phyloP scores from a whole-genome alignment of 1,140 invertebrate species.

The Drosophila willistoni region DNA sequence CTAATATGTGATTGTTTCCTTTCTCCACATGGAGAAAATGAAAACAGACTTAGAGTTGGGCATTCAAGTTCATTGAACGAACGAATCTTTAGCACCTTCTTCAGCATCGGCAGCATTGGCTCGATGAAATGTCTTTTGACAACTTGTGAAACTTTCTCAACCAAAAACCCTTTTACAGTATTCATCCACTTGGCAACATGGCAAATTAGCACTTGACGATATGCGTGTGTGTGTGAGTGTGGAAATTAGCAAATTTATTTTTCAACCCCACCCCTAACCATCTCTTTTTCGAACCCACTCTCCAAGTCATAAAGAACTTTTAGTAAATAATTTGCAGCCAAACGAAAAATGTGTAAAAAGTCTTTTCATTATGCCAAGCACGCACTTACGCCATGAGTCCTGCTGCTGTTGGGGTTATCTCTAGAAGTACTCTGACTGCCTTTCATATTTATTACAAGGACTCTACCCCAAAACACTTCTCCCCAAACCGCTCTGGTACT shows the following conservation, averaged over 20 bases:
- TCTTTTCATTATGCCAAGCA: conserved; percentile 70
- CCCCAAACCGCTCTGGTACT: neutral
- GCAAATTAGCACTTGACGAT: conserved; percentile 46
- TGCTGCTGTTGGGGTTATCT: conserved; percentile 54
- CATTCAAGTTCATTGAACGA: conserved; percentile 9
- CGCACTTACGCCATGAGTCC: conserved; percentile 61
- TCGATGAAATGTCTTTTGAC: conserved; percentile 9
- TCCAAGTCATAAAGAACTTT: conserved; percentile 10
- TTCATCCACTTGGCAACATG: conserved; percentile 33
- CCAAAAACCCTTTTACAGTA: conserved; percentile 29
- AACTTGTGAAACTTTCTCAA: conserved; percentile 13
- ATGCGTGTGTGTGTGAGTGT: neutral
- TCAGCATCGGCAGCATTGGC: neutral
- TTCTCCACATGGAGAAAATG: conserved; percentile 5
- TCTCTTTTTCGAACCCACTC: neutral
- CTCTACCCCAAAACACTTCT: neutral
- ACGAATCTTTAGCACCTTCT: conserved; percentile 9
- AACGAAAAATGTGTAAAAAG: conserved; percentile 29
- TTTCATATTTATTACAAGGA: conserved; percentile 27
- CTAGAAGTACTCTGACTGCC: conserved; percentile 19
- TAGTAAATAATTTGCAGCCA: conserved; percentile 35
- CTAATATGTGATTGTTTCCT: neutral
- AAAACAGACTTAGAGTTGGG: neutral
- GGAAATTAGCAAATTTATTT: conserved; percentile 37
- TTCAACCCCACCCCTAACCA: neutral